Conservation (phyloP, 92 coral and sea anemone species). For the Galaxea fascicularis region DNA sequence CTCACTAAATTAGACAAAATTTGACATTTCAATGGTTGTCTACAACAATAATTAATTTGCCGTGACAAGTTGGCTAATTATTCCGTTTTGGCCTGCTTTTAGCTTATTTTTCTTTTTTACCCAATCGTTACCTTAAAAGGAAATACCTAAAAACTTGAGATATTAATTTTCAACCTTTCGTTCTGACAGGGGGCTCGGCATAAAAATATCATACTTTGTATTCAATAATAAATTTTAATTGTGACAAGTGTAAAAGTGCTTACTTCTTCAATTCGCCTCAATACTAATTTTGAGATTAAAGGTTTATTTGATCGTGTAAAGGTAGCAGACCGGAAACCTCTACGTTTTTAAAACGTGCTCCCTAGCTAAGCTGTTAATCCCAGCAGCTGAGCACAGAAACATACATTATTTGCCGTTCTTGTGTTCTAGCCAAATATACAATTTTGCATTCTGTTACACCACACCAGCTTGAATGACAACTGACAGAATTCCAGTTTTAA, state of each 20-base stretch:
- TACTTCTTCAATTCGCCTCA: not conserved
- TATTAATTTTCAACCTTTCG: not conserved
- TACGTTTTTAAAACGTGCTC: not conserved
- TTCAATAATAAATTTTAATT: not conserved
- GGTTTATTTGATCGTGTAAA: not conserved
- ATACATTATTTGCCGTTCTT: too few species aligned
- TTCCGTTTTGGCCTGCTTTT: not conserved
- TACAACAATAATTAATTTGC: not conserved
- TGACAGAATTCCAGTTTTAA: too few species aligned
- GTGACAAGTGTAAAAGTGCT: not conserved
- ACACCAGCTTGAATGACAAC: too few species aligned
- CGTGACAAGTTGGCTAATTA: not conserved
- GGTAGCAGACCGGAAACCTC: too few species aligned
- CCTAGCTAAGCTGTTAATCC: not conserved
- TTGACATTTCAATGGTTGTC: not conserved
- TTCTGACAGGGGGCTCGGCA: not conserved
- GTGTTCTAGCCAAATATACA: not conserved
- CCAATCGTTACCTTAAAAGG: constrained; percentile 36
- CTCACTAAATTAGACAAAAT: not conserved
- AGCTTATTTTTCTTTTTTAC: not conserved
- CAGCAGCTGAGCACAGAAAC: not conserved
- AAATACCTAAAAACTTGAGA: not conserved
- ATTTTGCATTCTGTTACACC: not conserved
- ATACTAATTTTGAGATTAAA: not conserved
- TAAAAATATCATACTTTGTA: constrained; percentile 8